Evolutionary conservation across 2,797 vertebrate genomes (phyloP), one percentile per base, ranked within the genome.

Genomic region (Serranus cabrilla): DNA sequence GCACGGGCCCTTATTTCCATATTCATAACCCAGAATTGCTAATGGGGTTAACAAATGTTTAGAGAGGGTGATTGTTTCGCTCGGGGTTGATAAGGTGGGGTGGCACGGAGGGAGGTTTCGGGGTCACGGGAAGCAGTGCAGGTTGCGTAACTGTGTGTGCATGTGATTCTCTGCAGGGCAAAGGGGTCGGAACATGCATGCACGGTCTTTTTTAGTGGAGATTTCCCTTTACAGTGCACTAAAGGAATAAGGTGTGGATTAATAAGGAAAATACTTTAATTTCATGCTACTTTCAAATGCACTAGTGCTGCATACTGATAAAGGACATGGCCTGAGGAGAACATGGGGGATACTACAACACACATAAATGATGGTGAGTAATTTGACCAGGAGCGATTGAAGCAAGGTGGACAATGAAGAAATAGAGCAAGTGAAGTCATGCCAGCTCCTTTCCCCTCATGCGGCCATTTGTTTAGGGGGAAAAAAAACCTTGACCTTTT

Each of bases 11-110:
- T 93, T 84, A 96, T 97, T 96, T 97, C 94, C 95, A 96, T 97
- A 97, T 96, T 96, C 95, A 96, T 96, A 94, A 96, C 91, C 91
- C 89, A 85, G 91, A 95, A 95, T 94, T 94, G 94, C 94, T 96
- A 97, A 97, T 95, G 94, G 95, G 93, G 93, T 95, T 96, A 96
- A 96, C 94, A 94, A 96, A 96, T 95, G 95, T 91, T 89, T 94
- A 91, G 93, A 91, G 92, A 93, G 63, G 89, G 90, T 90, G 91
- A 87, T 92, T 81, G 78, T 83, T 83, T 81, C 31, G 62, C 83
- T 83, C 49, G 58, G 65, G 81, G 81, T 80, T 81, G 87, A 90
- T 88, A 84, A 76, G 82, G 77, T 65, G n/a, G 57, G 67, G 66
- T 16, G 47, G 71, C 51, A 51, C 8, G 21, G 39, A 54, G 63